Percentiles rank a stretch among this genome's conserved stretches.
These are phyloP conservation scores for Campylomormyrus numenius DNA, from an alignment of 2,113 vertebrate species.

Conservation along the genomic window DNA sequence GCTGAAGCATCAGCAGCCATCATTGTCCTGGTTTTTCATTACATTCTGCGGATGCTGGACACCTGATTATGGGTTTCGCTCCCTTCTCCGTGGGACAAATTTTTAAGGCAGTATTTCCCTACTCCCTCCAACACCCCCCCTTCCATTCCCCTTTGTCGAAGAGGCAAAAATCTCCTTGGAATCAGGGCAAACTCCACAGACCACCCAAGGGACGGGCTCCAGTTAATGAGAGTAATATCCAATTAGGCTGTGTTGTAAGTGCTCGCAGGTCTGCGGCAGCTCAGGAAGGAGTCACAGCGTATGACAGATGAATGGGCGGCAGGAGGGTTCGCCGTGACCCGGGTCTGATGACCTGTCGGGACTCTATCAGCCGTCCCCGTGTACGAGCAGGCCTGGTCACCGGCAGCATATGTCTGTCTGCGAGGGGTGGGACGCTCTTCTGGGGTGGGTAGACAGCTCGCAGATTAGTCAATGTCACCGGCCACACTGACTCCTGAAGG, in stretches of 20 bases:
- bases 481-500: neutral
- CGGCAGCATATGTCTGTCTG: slow-evolving; percentile 28
- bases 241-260: slow-evolving; percentile 53
- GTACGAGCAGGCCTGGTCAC: slow-evolving; percentile 19
- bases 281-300: neutral
- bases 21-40: neutral
- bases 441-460: neutral
- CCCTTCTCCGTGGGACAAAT: neutral
- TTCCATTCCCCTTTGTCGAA: neutral
- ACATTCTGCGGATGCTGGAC: neutral
- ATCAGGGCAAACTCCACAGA: slow-evolving; percentile 1
- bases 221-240: slow-evolving; percentile 59
- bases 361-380: slow-evolving; percentile 14
- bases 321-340: neutral
- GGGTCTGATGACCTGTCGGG: slow-evolving; percentile 20
- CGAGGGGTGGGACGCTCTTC: neutral
- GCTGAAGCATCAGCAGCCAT: neutral
- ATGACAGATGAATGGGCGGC: slow-evolving; percentile 11
- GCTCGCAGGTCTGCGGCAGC: neutral
- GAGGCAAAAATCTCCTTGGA: slow-evolving; percentile 2
- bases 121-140: neutral
- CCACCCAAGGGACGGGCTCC: slow-evolving; percentile 50
- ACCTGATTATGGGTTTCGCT: neutral
- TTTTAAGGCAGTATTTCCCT: neutral
- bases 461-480: slow-evolving; percentile 20